Conservation (phyloP, 2,888 invertebrate genomes). For the Drosophila kuntzei region DNA sequence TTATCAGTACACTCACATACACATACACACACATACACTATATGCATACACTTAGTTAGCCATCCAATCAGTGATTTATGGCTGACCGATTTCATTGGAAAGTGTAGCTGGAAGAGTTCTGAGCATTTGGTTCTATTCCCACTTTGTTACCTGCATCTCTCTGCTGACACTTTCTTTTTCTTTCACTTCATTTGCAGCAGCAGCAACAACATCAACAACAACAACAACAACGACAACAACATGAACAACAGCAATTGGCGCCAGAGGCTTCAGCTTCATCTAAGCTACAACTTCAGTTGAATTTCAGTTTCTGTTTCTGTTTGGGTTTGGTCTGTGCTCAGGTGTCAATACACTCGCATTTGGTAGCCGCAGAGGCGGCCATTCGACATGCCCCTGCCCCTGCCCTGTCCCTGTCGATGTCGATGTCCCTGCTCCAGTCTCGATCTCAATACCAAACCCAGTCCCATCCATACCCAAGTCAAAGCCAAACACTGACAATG, state of each 20-base stretch:
- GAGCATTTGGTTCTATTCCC: conserved; percentile 28
- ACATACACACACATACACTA: conserved; percentile 16
- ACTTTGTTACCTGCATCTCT: conserved; percentile 41
- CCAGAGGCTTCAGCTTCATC: conserved; percentile 35
- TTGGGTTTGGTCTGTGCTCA: conserved; percentile 60
- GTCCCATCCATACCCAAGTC: conserved; percentile 37
- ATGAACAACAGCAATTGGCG: conserved; percentile 42
- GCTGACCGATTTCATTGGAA: conserved; percentile 61
- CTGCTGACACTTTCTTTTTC: conserved; percentile 71
- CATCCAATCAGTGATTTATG: conserved; percentile 69
- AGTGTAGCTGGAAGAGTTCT: conserved; percentile 36
- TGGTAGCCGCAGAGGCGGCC: conserved; percentile 74
- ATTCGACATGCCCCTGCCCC: conserved; percentile 37
- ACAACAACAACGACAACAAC: conserved; percentile 4
- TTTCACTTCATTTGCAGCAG: conserved; percentile 51
- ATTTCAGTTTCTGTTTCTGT: conserved; percentile 33
- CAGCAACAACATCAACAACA: conserved; percentile 21
- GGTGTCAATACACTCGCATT: conserved; percentile 75
- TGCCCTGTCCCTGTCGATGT: not conserved
- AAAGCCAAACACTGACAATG: conserved; percentile 67
- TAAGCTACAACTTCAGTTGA: conserved; percentile 6
- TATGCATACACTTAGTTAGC: conserved; percentile 31
- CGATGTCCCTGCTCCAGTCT: conserved; percentile 9
- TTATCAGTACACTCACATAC: conserved; percentile 61
- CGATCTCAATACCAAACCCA: conserved; percentile 16